Evolutionary conservation across 1,140 invertebrate species (phyloP), one percentile per base, ranked within the genome.

Genomic region (Drosophila setifemur): DNA sequence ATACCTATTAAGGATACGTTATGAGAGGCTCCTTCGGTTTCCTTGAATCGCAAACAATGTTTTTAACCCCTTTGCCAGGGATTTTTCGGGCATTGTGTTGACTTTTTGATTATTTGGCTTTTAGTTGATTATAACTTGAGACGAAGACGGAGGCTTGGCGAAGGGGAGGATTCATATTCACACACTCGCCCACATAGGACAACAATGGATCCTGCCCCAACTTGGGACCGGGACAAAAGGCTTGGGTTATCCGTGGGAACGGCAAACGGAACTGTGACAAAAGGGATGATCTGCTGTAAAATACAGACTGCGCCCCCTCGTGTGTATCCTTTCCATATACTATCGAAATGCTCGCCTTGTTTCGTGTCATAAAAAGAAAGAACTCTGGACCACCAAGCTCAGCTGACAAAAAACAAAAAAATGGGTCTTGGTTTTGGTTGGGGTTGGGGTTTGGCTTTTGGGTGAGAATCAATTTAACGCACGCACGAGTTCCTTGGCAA

Each of bases 101-200:
- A 72, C 79, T 79, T 79, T 86, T 44, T 86, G 79, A 85, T 85
- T 86, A 85, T 85, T 85, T 85, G 79, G 79, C 79, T 85, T 85
- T 85, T 85, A 85, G 79, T 85, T 85, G 79, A 86, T 86, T 85
- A 85, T 85, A 79, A 86, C 21, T 3, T 2, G 21, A 69, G 54
- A 60, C 18, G 69, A 52, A 57, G 52, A 37, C 26, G 57, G 19
- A n/a, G 57, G 25, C 31, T 2, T 29, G 23, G 4, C 26, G n/a
- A 2, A 19, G 12, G 16, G 54, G 19, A 3, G 26, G 61, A 40
- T 64, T 64, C 60, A 64, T 64, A 64, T 64, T 64, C 60, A 47
- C 53, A 28, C 37, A 40, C 23, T 57, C 35, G 40, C 50, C 39
- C 50, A 40, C 31, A 33, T 33, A 39, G 61, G 40, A 68, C 31